Evolutionary conservation across 1,140 invertebrate genomes (phyloP).

Genomic region (Calliphora vicina): DNA sequence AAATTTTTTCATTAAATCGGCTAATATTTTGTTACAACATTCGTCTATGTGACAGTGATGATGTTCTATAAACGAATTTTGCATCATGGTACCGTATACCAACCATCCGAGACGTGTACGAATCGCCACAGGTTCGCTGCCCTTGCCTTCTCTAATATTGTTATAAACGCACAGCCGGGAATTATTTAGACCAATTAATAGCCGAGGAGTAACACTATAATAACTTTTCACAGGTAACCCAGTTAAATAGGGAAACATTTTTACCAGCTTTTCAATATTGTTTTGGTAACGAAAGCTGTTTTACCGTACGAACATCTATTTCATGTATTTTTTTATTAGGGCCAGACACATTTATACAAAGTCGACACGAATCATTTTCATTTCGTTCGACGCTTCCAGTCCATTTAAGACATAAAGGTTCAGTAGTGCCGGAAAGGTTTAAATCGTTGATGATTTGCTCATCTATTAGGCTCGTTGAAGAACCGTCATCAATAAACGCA

Average conservation of each 20-base stretch:
- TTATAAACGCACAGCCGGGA: background rate
- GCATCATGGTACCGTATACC: background rate
- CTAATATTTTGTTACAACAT: background rate
- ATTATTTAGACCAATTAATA: constrained; percentile 31
- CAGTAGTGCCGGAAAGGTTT: background rate
- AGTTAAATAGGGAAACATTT: background rate
- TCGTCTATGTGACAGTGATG: background rate
- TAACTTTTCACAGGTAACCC: background rate
- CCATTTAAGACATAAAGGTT: constrained; percentile 29
- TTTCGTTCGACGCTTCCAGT: background rate
- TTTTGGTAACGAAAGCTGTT: background rate
- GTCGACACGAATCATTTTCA: background rate
- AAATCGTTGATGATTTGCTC: background rate
- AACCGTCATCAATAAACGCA: constrained; percentile 29
- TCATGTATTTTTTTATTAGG: background rate
- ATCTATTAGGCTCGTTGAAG: constrained; percentile 24
- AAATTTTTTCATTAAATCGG: background rate
- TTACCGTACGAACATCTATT: constrained; percentile 11
- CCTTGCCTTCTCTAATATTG: background rate
- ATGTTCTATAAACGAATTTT: background rate
- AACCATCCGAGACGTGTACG: background rate
- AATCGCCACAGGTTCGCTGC: background rate
- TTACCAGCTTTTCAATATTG: background rate
- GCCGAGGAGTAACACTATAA: background rate
- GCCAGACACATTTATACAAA: background rate